Evolutionary conservation across 2,888 invertebrate species (phyloP), one percentile per base, ranked within the genome.

Genomic region (Perithous albicinctus): DNA sequence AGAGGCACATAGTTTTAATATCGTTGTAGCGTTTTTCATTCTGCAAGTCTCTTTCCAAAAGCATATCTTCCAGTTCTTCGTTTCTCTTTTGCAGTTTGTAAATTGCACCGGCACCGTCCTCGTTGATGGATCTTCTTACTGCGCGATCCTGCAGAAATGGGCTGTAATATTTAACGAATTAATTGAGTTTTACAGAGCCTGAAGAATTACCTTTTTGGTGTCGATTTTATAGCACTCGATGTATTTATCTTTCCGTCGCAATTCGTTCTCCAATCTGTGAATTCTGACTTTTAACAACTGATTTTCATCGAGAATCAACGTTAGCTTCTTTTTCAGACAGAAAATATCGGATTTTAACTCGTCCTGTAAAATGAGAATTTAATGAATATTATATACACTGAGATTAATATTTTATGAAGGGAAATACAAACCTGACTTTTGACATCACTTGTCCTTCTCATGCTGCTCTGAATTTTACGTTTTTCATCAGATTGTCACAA

Each of bases 211-310:
- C 78, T 79, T 79, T 69, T 70, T 61, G 38, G 66, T 26, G 56
- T 82, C 82, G 7, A 48, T 54, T 18, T 69, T 79, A 66, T 90
- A 82, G 78, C 82, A 86, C 66, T 90, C 89, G 41, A 90, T 87
- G 64, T 89, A 87, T 77, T 84, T 86, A 38, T 90, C 87, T 84
- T 88, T 89, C 63, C 89, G 88, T 18, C 83, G 83, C 64, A 90
- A 69, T 78, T 90, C 89, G 70, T 85, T 87, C 76, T 88, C 86
- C 43, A 91, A 70, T 78, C 88, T 87, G 7, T 89, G 87, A 80
- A 89, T 84, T 86, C 89, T 89, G 15, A 90, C 89, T 85, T 90
- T 91, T 10, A 90, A 79, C 64, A 89, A 72, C 66, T 89, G 87
- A 86, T 90, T 90, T 54, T 90, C 90, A 32, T 86, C 86, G 59